Evolutionary conservation across 1,140 invertebrate genomes (phyloP), one percentile per base, ranked within the genome.

Genomic region (Lepidurus packardi): DNA sequence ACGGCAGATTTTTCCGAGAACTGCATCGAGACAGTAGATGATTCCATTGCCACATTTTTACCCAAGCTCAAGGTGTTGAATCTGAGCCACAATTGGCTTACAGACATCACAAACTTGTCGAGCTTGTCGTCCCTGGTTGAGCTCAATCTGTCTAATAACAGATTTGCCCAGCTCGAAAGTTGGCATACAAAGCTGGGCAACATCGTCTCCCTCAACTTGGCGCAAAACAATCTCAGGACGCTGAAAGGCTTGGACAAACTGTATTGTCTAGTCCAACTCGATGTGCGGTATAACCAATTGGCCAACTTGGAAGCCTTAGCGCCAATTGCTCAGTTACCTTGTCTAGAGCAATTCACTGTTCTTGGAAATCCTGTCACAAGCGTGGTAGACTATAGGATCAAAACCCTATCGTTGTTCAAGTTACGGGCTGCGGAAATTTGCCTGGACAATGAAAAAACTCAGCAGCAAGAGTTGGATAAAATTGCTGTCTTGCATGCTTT

Each of bases 281-380:
- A 98, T 86, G 86, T 98, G 16, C 94, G 93, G 81, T 92, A 92
- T 77, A 98, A 98, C 87, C 84, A 88, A 53, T 91, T 98, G 73
- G 87, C 88, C 1, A 89, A 93, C 80, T 89, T 97, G 10, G 89
- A 91, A 78, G 94, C 97, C 84, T 90, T 97, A 0, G 88, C 91
- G 76, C 86, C 92, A 84, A 88, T 98, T 24, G 90, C 92, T 25
- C 88, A 88, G 80, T 85, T 98, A 11, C 95, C 95, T 0, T 93
- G 94, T 83, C 85, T 98, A 76, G 95, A 97, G 83, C 90, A 92
- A 84, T 85, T 98, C 8, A 89, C 91, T 81, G 85, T 98, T 16
- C 93, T 91, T 16, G 95, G 93, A 0, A 98, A 98, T 87, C 93
- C 94, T 47, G 91, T 98, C 0, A 93, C 94, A 0, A 90, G 90